Evolutionary conservation across 2,888 invertebrate species (phyloP).

Genomic region (Schrankia costaestrigalis): DNA sequence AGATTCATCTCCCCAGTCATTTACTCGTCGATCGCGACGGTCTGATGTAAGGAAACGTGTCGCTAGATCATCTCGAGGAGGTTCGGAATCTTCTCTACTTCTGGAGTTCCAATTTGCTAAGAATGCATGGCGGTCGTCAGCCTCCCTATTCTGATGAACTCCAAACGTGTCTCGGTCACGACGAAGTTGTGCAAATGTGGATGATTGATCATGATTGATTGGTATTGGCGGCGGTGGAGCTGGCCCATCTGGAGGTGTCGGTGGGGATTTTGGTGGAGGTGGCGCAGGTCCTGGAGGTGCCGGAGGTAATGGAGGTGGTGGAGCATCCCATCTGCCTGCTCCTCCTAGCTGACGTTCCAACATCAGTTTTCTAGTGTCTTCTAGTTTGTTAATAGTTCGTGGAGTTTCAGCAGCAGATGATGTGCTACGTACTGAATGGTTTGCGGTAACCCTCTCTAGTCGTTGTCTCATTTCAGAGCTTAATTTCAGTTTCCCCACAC

Average conservation of each 20-base stretch:
- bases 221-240: slow-evolving; percentile 80
- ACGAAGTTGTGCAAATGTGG: slow-evolving; percentile 83
- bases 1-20: slow-evolving; percentile 73
- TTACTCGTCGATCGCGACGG: slow-evolving; percentile 52
- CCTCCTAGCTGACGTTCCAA: slow-evolving; percentile 91
- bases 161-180: slow-evolving; percentile 87
- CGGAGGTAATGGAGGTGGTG: slow-evolving; percentile 84
- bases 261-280: slow-evolving; percentile 83
- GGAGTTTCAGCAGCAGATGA: slow-evolving; percentile 86
- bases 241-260: slow-evolving; percentile 82
- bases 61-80: slow-evolving; percentile 63
- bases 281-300: slow-evolving; percentile 82
- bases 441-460: slow-evolving; percentile 92
- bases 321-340: slow-evolving; percentile 82
- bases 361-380: slow-evolving; percentile 91
- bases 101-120: slow-evolving; percentile 75
- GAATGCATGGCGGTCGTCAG: slow-evolving; percentile 77
- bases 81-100: slow-evolving; percentile 64
- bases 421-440: slow-evolving; percentile 90
- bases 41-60: slow-evolving; percentile 69
- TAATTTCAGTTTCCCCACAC: slow-evolving; percentile 93
- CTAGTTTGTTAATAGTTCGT: slow-evolving; percentile 88
- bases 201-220: slow-evolving; percentile 79
- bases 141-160: slow-evolving; percentile 84
- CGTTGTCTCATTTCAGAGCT: slow-evolving; percentile 96